These are phyloP conservation scores for Scleropages formosus DNA, from an alignment of 2,797 vertebrate genomes.

Conservation along the genomic window DNA sequence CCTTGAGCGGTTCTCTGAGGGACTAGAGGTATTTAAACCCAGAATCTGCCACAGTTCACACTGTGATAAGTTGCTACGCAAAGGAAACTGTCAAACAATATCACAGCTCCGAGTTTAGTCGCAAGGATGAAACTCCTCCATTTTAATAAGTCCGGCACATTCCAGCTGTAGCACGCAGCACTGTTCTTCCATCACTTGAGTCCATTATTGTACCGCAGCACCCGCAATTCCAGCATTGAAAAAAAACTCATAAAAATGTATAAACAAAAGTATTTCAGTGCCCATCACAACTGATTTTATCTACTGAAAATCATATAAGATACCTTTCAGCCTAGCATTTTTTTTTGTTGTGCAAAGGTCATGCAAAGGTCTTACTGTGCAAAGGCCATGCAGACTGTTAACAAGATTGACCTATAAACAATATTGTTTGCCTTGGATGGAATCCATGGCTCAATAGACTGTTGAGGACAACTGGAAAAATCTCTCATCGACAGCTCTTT, in stretches of 20 bases:
- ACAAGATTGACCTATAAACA: neutral
- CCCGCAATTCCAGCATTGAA: too few species aligned
- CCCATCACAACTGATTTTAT: neutral
- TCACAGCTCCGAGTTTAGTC: constrained; percentile 21
- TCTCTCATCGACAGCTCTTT: neutral
- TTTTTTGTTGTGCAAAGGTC: neutral
- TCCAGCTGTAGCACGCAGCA: neutral
- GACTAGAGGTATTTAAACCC: constrained; percentile 57
- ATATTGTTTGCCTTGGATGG: neutral
- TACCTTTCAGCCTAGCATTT: neutral
- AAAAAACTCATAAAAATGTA: neutral
- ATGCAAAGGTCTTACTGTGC: neutral
- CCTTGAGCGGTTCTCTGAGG: constrained; percentile 54
- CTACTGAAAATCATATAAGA: neutral
- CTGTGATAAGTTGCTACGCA: constrained; percentile 24
- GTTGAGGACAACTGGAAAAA: neutral
- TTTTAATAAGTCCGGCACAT: neutral
- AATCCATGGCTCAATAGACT: neutral
- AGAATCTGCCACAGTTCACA: constrained; percentile 49
- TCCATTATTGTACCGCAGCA: neutral
- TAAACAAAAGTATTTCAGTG: neutral
- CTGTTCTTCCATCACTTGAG: too few species aligned
- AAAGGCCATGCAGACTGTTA: neutral
- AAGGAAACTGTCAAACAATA: constrained; percentile 28
- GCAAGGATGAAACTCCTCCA: neutral